phyloP scores from a whole-genome alignment of 1,140 invertebrate species.

The Drosophila simulans region DNA sequence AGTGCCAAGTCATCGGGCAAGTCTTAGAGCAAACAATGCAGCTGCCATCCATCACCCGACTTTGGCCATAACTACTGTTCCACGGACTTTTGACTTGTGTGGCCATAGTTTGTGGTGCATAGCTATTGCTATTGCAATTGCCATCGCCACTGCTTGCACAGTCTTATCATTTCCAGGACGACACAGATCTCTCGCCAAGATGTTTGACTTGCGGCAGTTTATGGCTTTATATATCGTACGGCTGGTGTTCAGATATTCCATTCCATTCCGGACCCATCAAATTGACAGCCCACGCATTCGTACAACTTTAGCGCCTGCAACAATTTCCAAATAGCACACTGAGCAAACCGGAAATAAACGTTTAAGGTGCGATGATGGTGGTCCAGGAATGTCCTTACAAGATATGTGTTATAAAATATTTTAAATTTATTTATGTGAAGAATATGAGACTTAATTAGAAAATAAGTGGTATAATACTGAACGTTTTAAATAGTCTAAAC shows the following conservation, averaged over 20 bases:
- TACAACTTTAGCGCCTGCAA: slow-evolving; percentile 41
- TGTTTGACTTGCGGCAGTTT: slow-evolving; percentile 53
- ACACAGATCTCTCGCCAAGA: slow-evolving; percentile 48
- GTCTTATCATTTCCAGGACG: slow-evolving; percentile 43
- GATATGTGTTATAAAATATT: background rate
- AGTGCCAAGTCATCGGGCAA: slow-evolving; percentile 70
- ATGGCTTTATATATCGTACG: slow-evolving; percentile 24
- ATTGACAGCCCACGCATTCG: slow-evolving; percentile 46
- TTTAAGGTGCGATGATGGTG: background rate
- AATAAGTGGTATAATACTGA: too few relatives aligned
- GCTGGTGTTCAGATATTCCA: background rate
- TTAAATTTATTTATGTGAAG: too few relatives aligned
- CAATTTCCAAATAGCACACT: slow-evolving; percentile 48
- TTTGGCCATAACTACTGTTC: slow-evolving; percentile 40
- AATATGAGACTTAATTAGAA: too few relatives aligned
- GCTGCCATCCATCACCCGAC: slow-evolving; percentile 58
- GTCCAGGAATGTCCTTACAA: background rate
- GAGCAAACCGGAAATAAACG: slow-evolving; percentile 9
- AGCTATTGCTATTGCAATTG: slow-evolving; percentile 2
- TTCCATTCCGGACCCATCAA: slow-evolving; percentile 23
- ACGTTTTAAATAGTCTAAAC: too few relatives aligned
- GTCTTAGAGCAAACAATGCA: slow-evolving; percentile 79
- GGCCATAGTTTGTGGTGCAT: slow-evolving; percentile 12
- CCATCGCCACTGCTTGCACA: slow-evolving; percentile 16
- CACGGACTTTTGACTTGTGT: slow-evolving; percentile 9